Percentiles rank a stretch among this genome's conserved stretches.
Evolutionary conservation across 2,113 vertebrate species (phyloP).

Genomic region (cattle (Bos taurus)): DNA sequence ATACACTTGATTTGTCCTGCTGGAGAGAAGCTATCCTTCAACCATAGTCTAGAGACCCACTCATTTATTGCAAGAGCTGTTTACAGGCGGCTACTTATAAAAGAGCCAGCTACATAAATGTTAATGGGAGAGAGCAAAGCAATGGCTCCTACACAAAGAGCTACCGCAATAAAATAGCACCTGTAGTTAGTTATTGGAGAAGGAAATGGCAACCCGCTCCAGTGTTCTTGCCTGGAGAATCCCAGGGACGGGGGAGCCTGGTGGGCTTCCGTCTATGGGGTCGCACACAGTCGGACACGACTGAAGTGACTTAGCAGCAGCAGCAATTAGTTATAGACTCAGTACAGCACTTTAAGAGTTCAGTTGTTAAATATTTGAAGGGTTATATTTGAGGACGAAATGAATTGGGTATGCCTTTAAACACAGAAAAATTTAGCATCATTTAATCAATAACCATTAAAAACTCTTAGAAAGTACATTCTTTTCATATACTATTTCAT

Average conservation of each 20-base stretch:
- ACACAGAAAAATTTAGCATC: not conserved
- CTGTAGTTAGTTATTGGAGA: too few species aligned
- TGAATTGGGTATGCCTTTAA: not conserved
- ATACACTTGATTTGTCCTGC: not conserved
- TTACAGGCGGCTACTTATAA: not conserved
- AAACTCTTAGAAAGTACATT: not conserved
- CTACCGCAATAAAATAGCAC: not conserved
- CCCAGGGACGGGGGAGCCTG: too few species aligned
- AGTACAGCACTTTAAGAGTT: not conserved
- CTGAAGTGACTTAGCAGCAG: too few species aligned
- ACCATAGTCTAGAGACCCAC: not conserved
- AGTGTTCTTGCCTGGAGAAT: too few species aligned
- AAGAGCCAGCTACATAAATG: not conserved
- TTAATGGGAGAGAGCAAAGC: not conserved
- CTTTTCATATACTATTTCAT: not conserved
- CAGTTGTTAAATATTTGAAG: not conserved
- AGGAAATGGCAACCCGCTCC: too few species aligned
- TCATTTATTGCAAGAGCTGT: not conserved
- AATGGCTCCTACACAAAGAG: not conserved
- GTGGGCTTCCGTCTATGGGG: too few species aligned
- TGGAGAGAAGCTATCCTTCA: not conserved
- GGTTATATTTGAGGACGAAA: not conserved
- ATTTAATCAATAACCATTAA: conserved; percentile 14
- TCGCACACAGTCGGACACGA: too few species aligned
- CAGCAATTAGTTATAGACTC: not conserved